phyloP scores from a whole-genome alignment of 2,888 invertebrate genomes.

The Periphyllus acericola region DNA sequence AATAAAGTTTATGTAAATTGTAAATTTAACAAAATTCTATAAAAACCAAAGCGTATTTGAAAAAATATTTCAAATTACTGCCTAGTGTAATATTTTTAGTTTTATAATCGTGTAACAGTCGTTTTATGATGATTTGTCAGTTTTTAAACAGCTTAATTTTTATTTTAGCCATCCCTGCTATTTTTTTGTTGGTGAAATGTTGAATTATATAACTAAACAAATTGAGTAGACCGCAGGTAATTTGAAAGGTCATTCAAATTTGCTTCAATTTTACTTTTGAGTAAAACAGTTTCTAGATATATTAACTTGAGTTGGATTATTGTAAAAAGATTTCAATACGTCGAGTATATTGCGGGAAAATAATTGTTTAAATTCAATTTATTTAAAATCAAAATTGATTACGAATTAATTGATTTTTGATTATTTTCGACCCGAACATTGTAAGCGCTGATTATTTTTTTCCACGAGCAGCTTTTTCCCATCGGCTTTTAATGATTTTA shows the following conservation, averaged over 20 bases:
- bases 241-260: not conserved
- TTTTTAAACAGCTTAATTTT: not conserved
- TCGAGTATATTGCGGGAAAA: too few relatives aligned
- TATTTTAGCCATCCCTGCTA: not conserved
- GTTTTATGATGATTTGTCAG: not conserved
- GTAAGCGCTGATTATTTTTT: not conserved
- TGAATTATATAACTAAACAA: not conserved
- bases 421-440: too few relatives aligned
- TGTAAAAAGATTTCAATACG: too few relatives aligned
- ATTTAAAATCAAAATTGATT: not conserved
- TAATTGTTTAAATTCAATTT: too few relatives aligned
- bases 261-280: too few relatives aligned
- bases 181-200: not conserved
- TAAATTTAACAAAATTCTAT: too few relatives aligned
- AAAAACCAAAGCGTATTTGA: not conserved
- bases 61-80: not conserved
- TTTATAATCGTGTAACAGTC: not conserved
- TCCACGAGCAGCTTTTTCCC: not conserved
- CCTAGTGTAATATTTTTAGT: not conserved
- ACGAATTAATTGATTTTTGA: not conserved
- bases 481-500: not conserved
- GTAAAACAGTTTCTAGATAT: too few relatives aligned
- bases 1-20: not conserved
- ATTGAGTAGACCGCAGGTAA: slow-evolving; percentile 16
- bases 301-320: too few relatives aligned